phyloP scores from a whole-genome alignment of 2,797 vertebrate genomes.

The Micrastur ruficollis region DNA sequence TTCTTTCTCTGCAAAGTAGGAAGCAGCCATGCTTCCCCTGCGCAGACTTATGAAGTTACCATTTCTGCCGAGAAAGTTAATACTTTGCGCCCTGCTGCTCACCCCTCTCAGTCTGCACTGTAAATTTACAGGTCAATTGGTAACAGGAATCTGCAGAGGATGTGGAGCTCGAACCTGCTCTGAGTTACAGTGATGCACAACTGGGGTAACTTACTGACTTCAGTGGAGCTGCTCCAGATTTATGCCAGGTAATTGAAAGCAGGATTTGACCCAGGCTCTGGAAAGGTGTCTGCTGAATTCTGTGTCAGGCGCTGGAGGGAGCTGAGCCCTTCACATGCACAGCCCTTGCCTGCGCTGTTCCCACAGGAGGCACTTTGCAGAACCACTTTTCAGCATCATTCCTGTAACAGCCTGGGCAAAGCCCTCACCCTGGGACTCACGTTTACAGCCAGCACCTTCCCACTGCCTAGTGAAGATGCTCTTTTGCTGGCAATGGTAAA shows the following conservation, averaged over 20 bases:
- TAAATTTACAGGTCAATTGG: background rate
- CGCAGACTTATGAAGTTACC: background rate
- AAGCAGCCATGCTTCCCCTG: background rate
- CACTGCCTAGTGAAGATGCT: background rate
- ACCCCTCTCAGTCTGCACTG: background rate
- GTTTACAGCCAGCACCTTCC: background rate
- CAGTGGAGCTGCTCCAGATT: background rate
- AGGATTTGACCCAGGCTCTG: background rate
- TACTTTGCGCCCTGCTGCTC: background rate
- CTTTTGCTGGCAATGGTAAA: background rate
- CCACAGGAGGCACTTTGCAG: background rate
- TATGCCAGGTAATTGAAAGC: conserved; percentile 2
- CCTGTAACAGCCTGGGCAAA: background rate
- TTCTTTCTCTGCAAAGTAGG: background rate
- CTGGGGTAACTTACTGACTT: background rate
- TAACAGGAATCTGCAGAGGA: background rate
- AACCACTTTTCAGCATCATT: background rate
- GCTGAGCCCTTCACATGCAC: background rate
- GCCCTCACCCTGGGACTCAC: background rate
- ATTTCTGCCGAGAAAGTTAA: background rate
- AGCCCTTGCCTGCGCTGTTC: background rate
- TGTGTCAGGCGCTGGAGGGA: background rate
- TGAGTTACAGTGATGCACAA: background rate
- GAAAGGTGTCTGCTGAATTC: background rate
- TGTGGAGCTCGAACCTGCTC: background rate